Evolutionary conservation across 2,888 invertebrate genomes (phyloP).

Genomic region (Nebria salina): DNA sequence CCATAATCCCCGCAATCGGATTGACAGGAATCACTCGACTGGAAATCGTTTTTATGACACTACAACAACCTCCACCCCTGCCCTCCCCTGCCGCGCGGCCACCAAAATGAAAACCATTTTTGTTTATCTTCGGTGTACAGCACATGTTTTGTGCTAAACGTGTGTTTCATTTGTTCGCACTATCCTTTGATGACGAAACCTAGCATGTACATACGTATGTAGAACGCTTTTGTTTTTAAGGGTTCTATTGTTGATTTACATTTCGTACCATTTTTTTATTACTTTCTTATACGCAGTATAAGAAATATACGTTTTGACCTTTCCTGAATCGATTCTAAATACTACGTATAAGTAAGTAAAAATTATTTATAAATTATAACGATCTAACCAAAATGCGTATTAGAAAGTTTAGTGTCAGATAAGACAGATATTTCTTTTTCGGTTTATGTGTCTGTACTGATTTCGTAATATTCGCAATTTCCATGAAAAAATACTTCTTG

Average conservation of each 20-base stretch:
- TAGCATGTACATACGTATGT: background rate
- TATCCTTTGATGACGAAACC: conserved; percentile 15
- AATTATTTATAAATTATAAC: too few relatives aligned
- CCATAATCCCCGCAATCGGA: conserved; percentile 54
- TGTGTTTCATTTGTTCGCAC: conserved; percentile 32
- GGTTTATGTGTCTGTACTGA: conserved; percentile 22
- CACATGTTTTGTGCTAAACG: conserved; percentile 21
- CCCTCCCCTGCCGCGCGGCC: background rate
- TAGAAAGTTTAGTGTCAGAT: too few relatives aligned
- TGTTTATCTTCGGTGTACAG: conserved; percentile 42
- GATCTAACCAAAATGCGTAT: too few relatives aligned
- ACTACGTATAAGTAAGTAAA: too few relatives aligned
- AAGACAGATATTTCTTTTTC: background rate
- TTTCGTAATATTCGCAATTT: conserved; percentile 11
- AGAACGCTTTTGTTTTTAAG: conserved; percentile 13
- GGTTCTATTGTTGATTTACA: background rate
- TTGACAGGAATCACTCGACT: conserved; percentile 55
- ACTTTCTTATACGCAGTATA: too few relatives aligned
- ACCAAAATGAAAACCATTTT: conserved; percentile 41
- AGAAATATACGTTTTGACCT: too few relatives aligned
- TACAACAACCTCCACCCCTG: conserved; percentile 21
- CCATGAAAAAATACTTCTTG: background rate
- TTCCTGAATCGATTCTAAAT: too few relatives aligned
- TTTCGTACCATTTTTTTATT: background rate
- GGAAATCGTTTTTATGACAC: conserved; percentile 51